Evolutionary conservation across 2,113 vertebrate species (phyloP), one percentile per base, ranked within the genome.

Genomic region (Psittacus erithacus): DNA sequence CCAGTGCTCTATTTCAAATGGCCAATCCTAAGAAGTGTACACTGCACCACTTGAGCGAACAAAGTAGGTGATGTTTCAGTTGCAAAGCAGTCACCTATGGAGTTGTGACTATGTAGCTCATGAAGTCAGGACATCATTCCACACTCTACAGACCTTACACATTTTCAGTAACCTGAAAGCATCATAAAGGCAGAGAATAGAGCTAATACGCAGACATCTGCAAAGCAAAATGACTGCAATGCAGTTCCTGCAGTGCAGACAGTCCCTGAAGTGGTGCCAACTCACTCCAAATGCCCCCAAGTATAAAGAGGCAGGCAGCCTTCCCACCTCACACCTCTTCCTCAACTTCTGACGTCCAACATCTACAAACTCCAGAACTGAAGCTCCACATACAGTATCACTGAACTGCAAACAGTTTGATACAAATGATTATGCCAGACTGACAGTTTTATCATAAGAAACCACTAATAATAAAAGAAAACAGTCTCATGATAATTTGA

Each of bases 121-220:
- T 9, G 2, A 43, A 20, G n/a, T 19, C 46, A 47, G n/a, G n/a
- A 15, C 29, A 43, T 22, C 3, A 0, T 24, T 33, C 57, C 20
- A 7, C 4, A 29, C 33, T 41, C 25, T n/a, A 31, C 19, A 35
- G 28, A 52, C 28, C 13, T 9, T 4, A 10, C 2, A 17, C 24
- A 35, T 41, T 39, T 80, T 44, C 75, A 46, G 33, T 22, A 28
- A 33, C 4, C 55, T 24, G 13, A 41, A 69, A 81, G 52, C n/a
- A 52, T 7, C 2, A 0, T 10, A 22, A 38, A 53, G 35, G 52
- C 28, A 35, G 17, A 47, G 15, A 35, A 64, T 1, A 29, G 8
- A 39, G 29, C 20, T 8, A 18, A 60, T 5, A 27, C 0, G 16
- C 1, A 6, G 50, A 25, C 1, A 0, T 13, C 7, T 44, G n/a